Evolutionary conservation across 2,888 invertebrate species (phyloP), one percentile per base, ranked within the genome.

Genomic region (Scaptomyza reducta): DNA sequence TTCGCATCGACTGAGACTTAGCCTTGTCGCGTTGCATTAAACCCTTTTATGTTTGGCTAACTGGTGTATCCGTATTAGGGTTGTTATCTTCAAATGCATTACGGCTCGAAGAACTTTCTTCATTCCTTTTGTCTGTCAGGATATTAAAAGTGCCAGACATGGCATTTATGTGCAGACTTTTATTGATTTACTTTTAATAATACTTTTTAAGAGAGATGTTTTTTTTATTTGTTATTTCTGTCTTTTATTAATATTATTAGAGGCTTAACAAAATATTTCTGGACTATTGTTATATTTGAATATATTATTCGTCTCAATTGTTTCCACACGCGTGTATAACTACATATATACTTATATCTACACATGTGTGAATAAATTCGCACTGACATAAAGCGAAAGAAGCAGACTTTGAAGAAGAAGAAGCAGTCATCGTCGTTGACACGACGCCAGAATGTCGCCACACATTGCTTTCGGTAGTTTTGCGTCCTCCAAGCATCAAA

Each of bases 381-480:
- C 66, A 65, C 70, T 74, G 59, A 75, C 77, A 75, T 75, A 73
- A 79, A 79, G 65, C 68, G 64, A 38, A 14, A 38, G 38, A 38
- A 14, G 11, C 11, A 1, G 22, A 1, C 1, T 22, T 2, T 22
- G 38, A 14, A n/a, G 38, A 38, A 38, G 38, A 1, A 40, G 40
- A 57, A 61, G 69, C 59, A 73, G 78, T 46, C 64, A 69, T 59
- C 72, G 64, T 66, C 66, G 67, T 73, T 65, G 77, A 74, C 61
- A 27, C 68, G 83, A 66, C 84, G 84, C 54, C 80, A 68, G 60
- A 56, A 45, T 85, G 80, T 85, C 80, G 80, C 80, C 80, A 81
- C 22, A 40, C 51, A 40, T 46, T 44, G 44, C 49, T 49, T 49
- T 50, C 25, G 42, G 29, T 65, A 53, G 47, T 46, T 53, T 38